Percentiles rank a stretch among this genome's conserved stretches.
Conservation (phyloP, 2,888 invertebrate genomes). For the Electrophaes corylata region DNA sequence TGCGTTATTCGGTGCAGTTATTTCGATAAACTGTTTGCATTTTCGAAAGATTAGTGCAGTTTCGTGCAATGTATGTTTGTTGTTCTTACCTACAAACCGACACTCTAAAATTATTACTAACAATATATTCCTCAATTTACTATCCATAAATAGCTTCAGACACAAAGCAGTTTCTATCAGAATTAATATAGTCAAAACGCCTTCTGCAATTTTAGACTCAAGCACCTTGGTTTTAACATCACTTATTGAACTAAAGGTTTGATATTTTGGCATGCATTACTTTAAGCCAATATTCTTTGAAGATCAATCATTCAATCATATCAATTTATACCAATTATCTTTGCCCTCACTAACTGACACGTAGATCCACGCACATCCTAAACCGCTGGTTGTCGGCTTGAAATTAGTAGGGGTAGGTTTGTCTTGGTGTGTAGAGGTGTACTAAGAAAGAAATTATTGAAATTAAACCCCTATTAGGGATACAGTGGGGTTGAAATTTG, state of each 20-base stretch:
- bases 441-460: too few species aligned
- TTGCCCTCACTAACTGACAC: too few species aligned
- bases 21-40: constrained; percentile 69
- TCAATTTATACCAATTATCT: too few species aligned
- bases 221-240: not conserved
- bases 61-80: constrained; percentile 44
- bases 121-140: constrained; percentile 28
- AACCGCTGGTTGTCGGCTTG: too few species aligned
- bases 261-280: not conserved
- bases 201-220: not conserved
- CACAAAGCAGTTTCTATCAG: constrained; percentile 16
- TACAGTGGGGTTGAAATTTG: too few species aligned
- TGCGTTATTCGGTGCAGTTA: constrained; percentile 63
- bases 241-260: not conserved
- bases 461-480: too few species aligned
- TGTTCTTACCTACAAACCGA: constrained; percentile 46
- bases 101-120: constrained; percentile 35
- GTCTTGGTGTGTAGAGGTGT: too few species aligned
- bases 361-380: too few species aligned
- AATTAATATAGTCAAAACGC: not conserved
- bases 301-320: too few species aligned
- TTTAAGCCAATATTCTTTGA: not conserved
- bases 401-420: too few species aligned
- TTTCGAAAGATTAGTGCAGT: constrained; percentile 53
- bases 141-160: constrained; percentile 17